phyloP scores from a whole-genome alignment of 2,888 invertebrate species.

The Seladonia tumulorum region DNA sequence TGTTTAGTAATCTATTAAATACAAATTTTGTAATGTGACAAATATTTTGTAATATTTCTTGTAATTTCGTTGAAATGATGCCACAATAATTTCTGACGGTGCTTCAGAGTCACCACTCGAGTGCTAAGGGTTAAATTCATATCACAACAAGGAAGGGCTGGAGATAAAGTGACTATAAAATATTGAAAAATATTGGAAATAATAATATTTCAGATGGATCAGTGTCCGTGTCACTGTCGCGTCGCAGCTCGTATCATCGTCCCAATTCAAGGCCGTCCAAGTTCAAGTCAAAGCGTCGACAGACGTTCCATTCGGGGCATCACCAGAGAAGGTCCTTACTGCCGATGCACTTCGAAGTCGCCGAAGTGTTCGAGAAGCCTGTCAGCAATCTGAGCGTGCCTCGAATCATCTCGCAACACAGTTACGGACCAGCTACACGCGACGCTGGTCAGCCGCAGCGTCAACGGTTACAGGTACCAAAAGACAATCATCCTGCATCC shows the following conservation, averaged over 20 bases:
- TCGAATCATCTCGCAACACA: conserved; percentile 77
- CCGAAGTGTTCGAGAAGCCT: conserved; percentile 79
- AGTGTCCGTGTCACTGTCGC: conserved; percentile 74
- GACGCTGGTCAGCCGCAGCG: conserved; percentile 41
- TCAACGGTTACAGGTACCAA: conserved; percentile 52
- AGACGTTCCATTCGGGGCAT: conserved; percentile 81
- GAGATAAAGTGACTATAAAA: too few relatives aligned
- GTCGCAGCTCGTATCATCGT: conserved; percentile 76
- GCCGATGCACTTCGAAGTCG: conserved; percentile 79
- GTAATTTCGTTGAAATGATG: too few relatives aligned
- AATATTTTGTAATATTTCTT: too few relatives aligned
- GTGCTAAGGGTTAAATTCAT: too few relatives aligned
- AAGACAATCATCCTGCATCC: too few relatives aligned
- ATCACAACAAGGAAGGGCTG: too few relatives aligned
- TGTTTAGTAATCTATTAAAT: too few relatives aligned
- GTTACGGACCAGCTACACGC: conserved; percentile 37
- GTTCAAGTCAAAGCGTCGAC: conserved; percentile 81
- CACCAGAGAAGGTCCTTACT: conserved; percentile 70
- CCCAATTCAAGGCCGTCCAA: conserved; percentile 75
- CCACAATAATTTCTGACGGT: too few relatives aligned
- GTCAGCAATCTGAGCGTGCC: conserved; percentile 80
- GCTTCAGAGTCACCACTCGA: too few relatives aligned
- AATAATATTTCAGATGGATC: conserved; percentile 72
- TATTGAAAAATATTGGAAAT: too few relatives aligned
- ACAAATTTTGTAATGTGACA: too few relatives aligned